phyloP scores from a whole-genome alignment of 2,888 invertebrate genomes.

The Drosophila merina region DNA sequence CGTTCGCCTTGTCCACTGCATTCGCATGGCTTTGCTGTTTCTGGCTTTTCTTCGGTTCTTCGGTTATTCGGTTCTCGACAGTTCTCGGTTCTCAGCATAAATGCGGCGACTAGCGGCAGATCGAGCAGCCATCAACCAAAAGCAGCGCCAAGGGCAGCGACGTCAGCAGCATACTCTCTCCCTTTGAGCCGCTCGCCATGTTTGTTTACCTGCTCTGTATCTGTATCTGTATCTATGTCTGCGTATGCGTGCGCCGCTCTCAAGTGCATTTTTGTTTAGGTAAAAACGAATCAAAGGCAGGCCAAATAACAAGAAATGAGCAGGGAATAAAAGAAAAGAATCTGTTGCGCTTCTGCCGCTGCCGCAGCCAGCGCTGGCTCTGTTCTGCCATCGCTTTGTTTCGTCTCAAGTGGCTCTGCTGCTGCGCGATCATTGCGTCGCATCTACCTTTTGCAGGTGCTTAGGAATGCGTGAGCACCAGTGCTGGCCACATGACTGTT shows the following conservation, averaged over 20 bases:
- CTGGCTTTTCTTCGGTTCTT: conserved; percentile 35
- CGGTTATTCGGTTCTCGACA: conserved; percentile 57
- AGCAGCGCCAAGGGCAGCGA: conserved; percentile 51
- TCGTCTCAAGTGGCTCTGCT: conserved; percentile 73
- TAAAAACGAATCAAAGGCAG: conserved; percentile 78
- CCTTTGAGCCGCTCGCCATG: conserved; percentile 51
- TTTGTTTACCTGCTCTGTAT: conserved; percentile 68
- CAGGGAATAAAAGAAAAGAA: conserved; percentile 58
- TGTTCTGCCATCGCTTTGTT: conserved; percentile 59
- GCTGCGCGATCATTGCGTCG: conserved; percentile 28
- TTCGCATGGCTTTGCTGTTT: conserved; percentile 74
- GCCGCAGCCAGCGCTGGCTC: conserved; percentile 11
- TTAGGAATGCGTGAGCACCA: conserved; percentile 70
- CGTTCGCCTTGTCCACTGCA: conserved; percentile 74
- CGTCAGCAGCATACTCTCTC: conserved; percentile 58
- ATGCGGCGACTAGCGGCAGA: conserved; percentile 31
- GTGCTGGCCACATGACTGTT: not conserved
- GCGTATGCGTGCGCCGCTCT: conserved; percentile 54
- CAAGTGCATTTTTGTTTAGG: conserved; percentile 79
- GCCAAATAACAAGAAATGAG: conserved; percentile 70
- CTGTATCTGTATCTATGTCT: no score
- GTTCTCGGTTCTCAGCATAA: conserved; percentile 72
- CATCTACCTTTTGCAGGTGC: conserved; percentile 65
- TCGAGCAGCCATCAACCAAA: conserved; percentile 52
- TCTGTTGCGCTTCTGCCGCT: conserved; percentile 65